Conservation (phyloP, 2,888 invertebrate species). For the Rhyacophila evoluta region DNA sequence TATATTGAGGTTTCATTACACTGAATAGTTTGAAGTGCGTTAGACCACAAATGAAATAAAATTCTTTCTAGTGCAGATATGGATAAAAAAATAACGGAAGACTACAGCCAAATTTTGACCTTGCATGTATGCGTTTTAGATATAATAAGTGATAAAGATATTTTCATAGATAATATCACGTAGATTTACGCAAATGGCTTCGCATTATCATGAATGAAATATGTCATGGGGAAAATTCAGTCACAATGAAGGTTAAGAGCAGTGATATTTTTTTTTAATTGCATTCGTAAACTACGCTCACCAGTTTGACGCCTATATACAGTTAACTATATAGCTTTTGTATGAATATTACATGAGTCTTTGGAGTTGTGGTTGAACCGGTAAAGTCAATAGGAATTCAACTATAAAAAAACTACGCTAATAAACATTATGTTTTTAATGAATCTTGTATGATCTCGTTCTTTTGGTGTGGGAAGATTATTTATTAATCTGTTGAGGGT, state of each 20-base stretch:
- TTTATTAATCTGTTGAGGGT: constrained; percentile 19
- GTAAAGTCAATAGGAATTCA: constrained; percentile 18
- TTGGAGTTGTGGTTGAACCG: not conserved
- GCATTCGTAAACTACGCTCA: not conserved
- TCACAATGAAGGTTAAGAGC: not conserved
- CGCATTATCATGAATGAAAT: too few species aligned
- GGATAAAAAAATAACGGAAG: too few species aligned
- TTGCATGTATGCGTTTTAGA: too few species aligned
- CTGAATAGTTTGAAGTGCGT: too few species aligned
- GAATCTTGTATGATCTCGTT: constrained; percentile 19
- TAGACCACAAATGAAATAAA: too few species aligned
- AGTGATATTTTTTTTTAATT: constrained; percentile 2
- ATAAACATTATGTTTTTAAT: constrained; percentile 18
- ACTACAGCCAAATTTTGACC: too few species aligned
- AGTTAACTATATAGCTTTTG: not conserved
- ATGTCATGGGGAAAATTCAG: not conserved
- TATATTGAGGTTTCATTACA: too few species aligned
- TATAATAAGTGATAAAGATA: too few species aligned
- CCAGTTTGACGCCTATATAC: constrained; percentile 1
- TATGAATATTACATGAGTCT: not conserved
- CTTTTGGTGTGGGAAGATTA: constrained; percentile 24
- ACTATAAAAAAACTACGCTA: constrained; percentile 13
- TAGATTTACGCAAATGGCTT: too few species aligned
- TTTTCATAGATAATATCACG: too few species aligned
- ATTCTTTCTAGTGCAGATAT: too few species aligned